A percentile compares a stretch with the other conserved stretches of the same genome.
phyloP scores from a whole-genome alignment of 64 coral and sea anemone genomes.

The Astreopora myriophthalma region DNA sequence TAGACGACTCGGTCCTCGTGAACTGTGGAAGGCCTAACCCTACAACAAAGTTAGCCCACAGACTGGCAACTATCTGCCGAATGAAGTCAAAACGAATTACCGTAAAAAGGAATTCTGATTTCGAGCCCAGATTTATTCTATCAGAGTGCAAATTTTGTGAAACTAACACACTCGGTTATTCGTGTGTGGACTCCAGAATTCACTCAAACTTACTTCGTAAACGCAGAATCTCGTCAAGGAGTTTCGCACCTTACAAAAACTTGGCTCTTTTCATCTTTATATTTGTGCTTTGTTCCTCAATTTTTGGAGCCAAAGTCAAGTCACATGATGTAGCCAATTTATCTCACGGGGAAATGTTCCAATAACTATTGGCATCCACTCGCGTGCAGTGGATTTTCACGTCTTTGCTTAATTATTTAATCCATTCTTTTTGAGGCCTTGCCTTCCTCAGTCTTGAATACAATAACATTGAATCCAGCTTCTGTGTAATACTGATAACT shows the following conservation, averaged over 20 bases:
- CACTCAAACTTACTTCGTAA: not conserved
- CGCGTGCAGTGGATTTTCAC: not conserved
- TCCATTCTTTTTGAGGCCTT: not conserved
- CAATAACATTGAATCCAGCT: not conserved
- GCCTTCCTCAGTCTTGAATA: not conserved
- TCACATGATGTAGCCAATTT: not conserved
- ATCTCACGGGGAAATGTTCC: not conserved
- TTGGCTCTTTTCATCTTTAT: not conserved
- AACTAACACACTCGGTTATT: not conserved
- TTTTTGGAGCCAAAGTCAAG: not conserved
- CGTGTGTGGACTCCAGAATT: not conserved
- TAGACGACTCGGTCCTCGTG: not conserved
- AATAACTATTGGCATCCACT: not conserved
- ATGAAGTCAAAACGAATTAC: too few relatives aligned
- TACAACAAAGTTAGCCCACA: too few relatives aligned
- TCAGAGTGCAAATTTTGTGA: not conserved
- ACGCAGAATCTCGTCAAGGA: not conserved
- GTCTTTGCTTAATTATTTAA: not conserved
- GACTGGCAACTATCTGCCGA: too few relatives aligned
- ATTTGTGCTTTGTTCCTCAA: not conserved
- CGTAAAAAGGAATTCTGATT: not conserved
- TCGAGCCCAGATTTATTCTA: not conserved
- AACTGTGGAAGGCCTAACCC: too few relatives aligned
- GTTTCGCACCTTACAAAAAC: not conserved
- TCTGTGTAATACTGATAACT: conserved; percentile 1